phyloP scores from a whole-genome alignment of 2,797 vertebrate species.

The Characodon lateralis region DNA sequence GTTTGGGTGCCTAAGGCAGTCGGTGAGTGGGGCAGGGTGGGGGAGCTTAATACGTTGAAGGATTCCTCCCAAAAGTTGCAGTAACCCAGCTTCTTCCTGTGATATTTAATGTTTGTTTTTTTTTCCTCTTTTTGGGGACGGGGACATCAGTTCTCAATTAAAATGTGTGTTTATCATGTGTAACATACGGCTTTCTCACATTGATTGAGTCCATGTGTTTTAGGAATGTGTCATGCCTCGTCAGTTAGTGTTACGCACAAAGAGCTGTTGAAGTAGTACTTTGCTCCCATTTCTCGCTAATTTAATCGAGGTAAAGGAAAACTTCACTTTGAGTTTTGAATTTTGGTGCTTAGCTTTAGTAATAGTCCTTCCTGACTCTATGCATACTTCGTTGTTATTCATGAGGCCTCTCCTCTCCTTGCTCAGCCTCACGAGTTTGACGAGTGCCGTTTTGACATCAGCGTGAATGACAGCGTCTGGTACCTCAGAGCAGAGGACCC shows the following conservation, averaged over 20 bases:
- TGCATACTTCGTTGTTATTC: constrained; percentile 10
- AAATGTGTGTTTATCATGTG: constrained; percentile 62
- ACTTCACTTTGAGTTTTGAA: neutral
- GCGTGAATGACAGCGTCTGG: constrained; percentile 97
- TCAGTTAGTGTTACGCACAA: constrained; percentile 26
- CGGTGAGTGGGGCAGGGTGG: constrained; percentile 51
- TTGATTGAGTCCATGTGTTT: constrained; percentile 69
- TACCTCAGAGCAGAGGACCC: constrained; percentile 95
- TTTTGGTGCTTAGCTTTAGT: constrained; percentile 4
- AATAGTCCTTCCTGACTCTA: constrained; percentile 4
- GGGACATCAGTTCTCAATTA: constrained; percentile 70
- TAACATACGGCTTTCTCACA: constrained; percentile 40
- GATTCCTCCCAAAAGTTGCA: constrained; percentile 37
- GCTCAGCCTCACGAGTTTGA: constrained; percentile 97
- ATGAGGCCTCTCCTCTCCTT: constrained; percentile 35
- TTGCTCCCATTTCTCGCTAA: neutral
- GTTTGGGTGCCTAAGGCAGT: constrained; percentile 56
- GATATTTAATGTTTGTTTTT: constrained; percentile 19
- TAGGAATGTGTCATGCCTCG: constrained; percentile 43
- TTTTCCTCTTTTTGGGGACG: constrained; percentile 23
- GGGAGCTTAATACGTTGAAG: constrained; percentile 52
- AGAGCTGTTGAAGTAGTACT: neutral
- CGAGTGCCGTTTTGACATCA: constrained; percentile 98
- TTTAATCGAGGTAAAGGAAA: neutral
- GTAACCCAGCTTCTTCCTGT: constrained; percentile 37